Conservation (phyloP, 2,797 vertebrate genomes). For the Neosilurus mollespiculum region DNA sequence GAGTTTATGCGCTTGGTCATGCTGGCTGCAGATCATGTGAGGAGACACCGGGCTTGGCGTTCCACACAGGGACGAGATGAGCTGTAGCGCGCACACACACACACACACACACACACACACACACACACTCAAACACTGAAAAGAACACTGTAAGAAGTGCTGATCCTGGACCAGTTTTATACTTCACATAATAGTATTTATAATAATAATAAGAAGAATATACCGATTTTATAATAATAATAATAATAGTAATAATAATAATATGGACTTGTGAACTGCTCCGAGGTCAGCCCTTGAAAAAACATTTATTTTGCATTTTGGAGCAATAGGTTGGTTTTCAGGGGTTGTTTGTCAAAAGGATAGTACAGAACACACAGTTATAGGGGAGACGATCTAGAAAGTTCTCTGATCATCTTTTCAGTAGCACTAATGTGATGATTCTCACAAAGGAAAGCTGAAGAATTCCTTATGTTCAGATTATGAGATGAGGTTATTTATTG, state of each 20-base stretch:
- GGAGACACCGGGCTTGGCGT: constrained; percentile 82
- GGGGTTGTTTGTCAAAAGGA: background rate
- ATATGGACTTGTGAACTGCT: background rate
- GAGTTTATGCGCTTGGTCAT: constrained; percentile 92
- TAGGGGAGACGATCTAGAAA: background rate
- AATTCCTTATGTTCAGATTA: background rate
- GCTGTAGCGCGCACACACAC: constrained; percentile 67
- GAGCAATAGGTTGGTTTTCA: background rate
- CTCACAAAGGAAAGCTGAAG: background rate
- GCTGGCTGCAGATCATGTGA: constrained; percentile 82
- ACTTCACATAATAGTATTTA: background rate
- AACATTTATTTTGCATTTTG: background rate
- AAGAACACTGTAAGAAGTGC: background rate
- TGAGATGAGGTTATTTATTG: background rate
- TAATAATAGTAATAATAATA: background rate
- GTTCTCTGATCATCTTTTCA: background rate
- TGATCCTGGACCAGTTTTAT: background rate
- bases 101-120: background rate
- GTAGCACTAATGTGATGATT: background rate
- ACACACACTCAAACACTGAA: background rate
- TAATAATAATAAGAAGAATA: too few relatives aligned
- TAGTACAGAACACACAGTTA: background rate
- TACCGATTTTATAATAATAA: too few relatives aligned
- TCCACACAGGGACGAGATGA: constrained; percentile 77
- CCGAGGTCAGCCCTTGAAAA: background rate